Base-by-base conservation (phyloP, 2,113 vertebrate species). In the Gobio gobio region DNA sequence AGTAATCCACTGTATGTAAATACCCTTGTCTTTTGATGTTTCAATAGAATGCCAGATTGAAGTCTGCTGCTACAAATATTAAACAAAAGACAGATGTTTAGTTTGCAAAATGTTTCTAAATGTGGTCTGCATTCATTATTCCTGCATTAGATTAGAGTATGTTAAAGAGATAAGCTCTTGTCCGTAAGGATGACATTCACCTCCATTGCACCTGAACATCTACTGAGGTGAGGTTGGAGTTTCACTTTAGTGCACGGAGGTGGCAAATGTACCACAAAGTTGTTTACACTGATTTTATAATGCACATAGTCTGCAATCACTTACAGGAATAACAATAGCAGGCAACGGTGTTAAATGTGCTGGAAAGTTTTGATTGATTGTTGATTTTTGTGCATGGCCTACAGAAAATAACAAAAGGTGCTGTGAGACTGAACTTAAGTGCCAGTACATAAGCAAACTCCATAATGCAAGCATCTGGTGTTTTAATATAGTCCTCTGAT, bases 31-130 rank as follows among this genome's bases (percentile, higher is more conserved):
- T 79, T 89, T 85, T 89, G 83, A 87, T 85, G 74, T 79, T 75
- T 61, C 78, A 75, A 66, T 86, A 68, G 72, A 86, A 89, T 80
- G 74, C 86, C 68, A 74, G 66, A 83, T 70, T 75, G 58, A 54
- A 74, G 79, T 73, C 47, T 47, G 75, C 72, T 64, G 63, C 66
- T 64, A 79, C 74, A 85, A 75, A 72, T 22, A 82, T 73, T 22
- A 80, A 89, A 89, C 74, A 87, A 88, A 82, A 85, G 85, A 73
- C 61, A 77, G 61, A 83, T 79, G 83, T 87, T 87, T 87, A 76
- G 68, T 77, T 83, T 76, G 82, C 83, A 75, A 83, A 85, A 87
- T 58, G 40, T 40, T 43, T 72, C 75, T 87, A 81, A 89, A 76
- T 72, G 49, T 66, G n/a, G 56, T 56, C 18, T 33, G 51, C 77